Conservation (phyloP, 2,113 vertebrate species). For the Pterophyllum scalare region DNA sequence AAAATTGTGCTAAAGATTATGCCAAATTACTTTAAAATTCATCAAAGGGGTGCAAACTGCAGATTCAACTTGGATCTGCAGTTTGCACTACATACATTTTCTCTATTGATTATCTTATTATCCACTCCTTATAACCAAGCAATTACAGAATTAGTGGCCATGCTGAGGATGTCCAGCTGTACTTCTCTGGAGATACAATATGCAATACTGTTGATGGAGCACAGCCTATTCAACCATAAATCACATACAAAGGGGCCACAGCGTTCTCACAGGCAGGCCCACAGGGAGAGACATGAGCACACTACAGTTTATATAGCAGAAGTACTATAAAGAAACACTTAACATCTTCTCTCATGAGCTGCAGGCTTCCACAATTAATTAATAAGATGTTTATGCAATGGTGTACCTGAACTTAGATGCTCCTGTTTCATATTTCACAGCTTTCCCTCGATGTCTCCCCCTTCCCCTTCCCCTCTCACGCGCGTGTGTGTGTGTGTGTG, state of each 20-base stretch:
- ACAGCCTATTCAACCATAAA: constrained; percentile 75
- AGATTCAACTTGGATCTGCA: constrained; percentile 37
- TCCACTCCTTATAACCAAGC: constrained; percentile 38
- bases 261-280: constrained; percentile 42
- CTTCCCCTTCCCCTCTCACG: constrained; percentile 13
- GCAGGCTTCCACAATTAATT: constrained; percentile 44
- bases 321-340: constrained; percentile 22
- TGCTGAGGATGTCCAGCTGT: constrained; percentile 10
- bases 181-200: constrained; percentile 48
- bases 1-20: not conserved
- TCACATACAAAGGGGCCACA: constrained; percentile 60
- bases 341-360: constrained; percentile 21
- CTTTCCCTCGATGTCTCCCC: constrained; percentile 43
- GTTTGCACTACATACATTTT: constrained; percentile 9
- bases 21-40: constrained; percentile 26
- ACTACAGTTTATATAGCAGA: constrained; percentile 20
- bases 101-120: constrained; percentile 67
- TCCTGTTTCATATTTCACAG: constrained; percentile 65
- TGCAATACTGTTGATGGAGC: constrained; percentile 78
- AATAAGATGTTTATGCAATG: constrained; percentile 50
- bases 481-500: constrained; percentile 21
- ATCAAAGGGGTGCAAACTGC: not conserved
- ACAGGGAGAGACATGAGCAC: constrained; percentile 28
- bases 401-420: constrained; percentile 61
- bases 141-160: constrained; percentile 29